Evolutionary conservation across 1,140 invertebrate genomes (phyloP), one percentile per base, ranked within the genome.

Genomic region (Drosophila lacertosa): DNA sequence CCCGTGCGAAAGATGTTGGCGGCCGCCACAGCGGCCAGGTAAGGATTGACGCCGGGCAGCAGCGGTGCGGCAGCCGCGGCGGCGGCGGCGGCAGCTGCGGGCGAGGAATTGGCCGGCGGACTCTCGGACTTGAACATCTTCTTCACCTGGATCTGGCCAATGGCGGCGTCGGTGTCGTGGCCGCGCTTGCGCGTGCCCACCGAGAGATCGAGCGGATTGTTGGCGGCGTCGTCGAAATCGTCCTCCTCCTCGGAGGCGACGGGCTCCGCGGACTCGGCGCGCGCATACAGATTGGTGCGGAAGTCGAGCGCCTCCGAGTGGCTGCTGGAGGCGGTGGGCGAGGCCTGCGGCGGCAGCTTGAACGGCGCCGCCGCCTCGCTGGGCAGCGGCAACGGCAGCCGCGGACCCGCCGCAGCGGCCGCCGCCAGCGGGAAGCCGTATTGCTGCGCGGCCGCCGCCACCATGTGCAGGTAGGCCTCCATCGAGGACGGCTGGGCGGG

Each of bases 401-500:
- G 84, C 2, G 80, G 80, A 89, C 93, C 92, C 13, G 93, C 91
- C 4, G 81, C 81, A 18, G 95, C 92, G 5, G 93, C 91, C 0
- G 81, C 81, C 13, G 95, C 92, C 3, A 95, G 94, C 18, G 95
- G 95, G 37, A 95, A 93, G 80, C 96, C 95, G 65, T 95, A 95
- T 55, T 94, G 94, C 13, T 93, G 94, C 3, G 94, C 94, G 5
- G 93, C 94, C 0, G 93, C 94, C 0, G 94, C 93, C 9, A 93
- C 94, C 39, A 94, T 94, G 48, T 94, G 94, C 22, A 96, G 93
- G 89, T 96, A 96, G 1, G 95, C 95, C 45, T 95, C 95, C 92
- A 96, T 95, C 1, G 95, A 95, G 20, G 95, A 95, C 4, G 95
- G 95, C 88, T 96, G 95, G 15, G 95, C 93, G 51, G 95, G 95